Evolutionary conservation across 2,113 vertebrate species (phyloP), one percentile per base, ranked within the genome.

Genomic region (Engraulis encrasicolus): DNA sequence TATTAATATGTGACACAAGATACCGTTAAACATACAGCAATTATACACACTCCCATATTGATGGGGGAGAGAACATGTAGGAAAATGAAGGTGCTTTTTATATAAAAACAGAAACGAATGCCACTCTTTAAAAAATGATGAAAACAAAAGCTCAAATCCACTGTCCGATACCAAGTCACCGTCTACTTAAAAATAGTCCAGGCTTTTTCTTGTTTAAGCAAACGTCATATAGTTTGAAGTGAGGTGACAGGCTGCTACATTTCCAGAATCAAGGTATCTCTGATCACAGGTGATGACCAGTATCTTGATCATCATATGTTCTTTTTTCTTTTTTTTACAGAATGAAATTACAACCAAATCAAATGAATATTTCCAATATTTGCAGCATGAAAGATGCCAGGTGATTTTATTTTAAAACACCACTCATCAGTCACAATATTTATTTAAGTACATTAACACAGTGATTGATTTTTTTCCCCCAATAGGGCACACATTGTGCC

Each of bases 1-100:
- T 93, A 94, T 94, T 94, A 86, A 88, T 91, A 92, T 89, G 91
- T 92, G 88, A 89, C 89, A 92, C 89, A 91, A 91, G 88, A 90
- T 88, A 92, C 88, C 80, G 86, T 88, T 85, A 91, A 79, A 92
- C 79, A 78, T 89, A 90, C 89, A 85, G 90, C 86, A 34, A 80
- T 81, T 83, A 81, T 83, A 84, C 89, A 92, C 87, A 86, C 84
- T 87, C 86, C 83, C 74, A 78, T 87, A 89, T 83, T 34, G 66
- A 85, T 79, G 81, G 81, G n/a, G 88, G 84, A 89, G 61, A 92
- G 85, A 36, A 86, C 91, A 91, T 89, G 23, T 31, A 74, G 66
- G 20, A 58, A 84, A 81, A 61, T 19, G 6, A 83, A 48, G 83
- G 81, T 34, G 38, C 50, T 31, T 36, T n/a, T 87, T 86, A 88